Conservation (phyloP, 2,888 invertebrate species). For the Dicyrtomina minuta region DNA sequence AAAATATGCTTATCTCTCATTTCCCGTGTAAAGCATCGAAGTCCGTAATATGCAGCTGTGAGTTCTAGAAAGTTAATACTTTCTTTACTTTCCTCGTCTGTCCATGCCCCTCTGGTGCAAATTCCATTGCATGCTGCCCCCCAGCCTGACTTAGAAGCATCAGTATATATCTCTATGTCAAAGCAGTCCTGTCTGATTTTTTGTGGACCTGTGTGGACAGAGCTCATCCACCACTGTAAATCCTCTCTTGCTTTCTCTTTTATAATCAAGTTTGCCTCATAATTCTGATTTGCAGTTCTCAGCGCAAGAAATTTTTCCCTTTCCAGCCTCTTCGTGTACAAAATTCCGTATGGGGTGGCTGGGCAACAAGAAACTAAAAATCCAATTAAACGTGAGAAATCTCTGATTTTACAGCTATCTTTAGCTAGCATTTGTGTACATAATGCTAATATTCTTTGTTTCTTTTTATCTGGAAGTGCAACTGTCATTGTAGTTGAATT, state of each 20-base stretch:
- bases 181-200: background rate
- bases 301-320: slow-evolving; percentile 22
- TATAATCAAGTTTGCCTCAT: background rate
- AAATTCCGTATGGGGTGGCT: slow-evolving; percentile 25
- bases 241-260: background rate
- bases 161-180: slow-evolving; percentile 24
- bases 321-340: slow-evolving; percentile 31
- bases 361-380: slow-evolving; percentile 29
- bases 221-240: slow-evolving; percentile 5
- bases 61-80: too few species aligned
- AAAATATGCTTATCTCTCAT: background rate
- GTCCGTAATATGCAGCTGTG: too few species aligned
- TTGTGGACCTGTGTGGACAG: background rate
- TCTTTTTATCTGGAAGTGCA: slow-evolving; percentile 1
- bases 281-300: background rate
- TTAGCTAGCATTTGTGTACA: background rate
- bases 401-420: background rate
- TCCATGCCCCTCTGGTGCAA: slow-evolving; percentile 14
- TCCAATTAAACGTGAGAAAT: background rate
- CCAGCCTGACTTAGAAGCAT: slow-evolving; percentile 31
- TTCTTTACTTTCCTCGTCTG: background rate
- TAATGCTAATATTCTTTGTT: background rate
- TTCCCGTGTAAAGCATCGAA: slow-evolving; percentile 4
- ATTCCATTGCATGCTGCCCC: too few species aligned
- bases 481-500: slow-evolving; percentile 16